These are phyloP conservation scores for Lathronympha strigana DNA, from an alignment of 2,888 invertebrate genomes.

Conservation along the genomic window DNA sequence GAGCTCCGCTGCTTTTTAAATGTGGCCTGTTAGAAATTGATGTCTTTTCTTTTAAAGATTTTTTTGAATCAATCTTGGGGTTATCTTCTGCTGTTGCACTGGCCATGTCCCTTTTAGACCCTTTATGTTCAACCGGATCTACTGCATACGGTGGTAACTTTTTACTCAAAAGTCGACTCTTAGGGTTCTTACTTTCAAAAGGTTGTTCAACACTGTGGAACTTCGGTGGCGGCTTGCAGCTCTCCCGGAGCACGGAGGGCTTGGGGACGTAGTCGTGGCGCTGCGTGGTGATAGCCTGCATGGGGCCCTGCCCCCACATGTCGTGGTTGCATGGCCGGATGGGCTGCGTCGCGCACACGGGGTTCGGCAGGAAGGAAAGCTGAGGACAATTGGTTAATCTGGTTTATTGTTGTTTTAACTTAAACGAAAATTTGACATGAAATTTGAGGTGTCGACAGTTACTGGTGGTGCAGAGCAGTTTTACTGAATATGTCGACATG, in stretches of 20 bases:
- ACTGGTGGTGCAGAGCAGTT: too few species aligned
- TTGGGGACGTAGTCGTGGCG: slow-evolving; percentile 90
- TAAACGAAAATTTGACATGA: not conserved
- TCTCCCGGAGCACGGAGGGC: slow-evolving; percentile 78
- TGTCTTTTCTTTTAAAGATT: not conserved
- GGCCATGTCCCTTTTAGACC: too few species aligned
- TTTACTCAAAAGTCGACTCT: not conserved
- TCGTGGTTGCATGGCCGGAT: slow-evolving; percentile 87
- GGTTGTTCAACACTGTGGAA: slow-evolving; percentile 70
- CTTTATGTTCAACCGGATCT: not conserved
- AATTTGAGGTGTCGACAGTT: too few species aligned
- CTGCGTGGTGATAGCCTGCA: slow-evolving; percentile 89
- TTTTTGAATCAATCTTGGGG: not conserved
- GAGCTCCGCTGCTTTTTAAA: not conserved
- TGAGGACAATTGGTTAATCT: slow-evolving; percentile 53
- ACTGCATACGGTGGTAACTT: not conserved
- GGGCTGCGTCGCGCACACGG: slow-evolving; percentile 82
- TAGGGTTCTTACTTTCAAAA: slow-evolving; percentile 68
- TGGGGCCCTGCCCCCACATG: slow-evolving; percentile 86
- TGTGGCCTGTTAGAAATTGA: not conserved
- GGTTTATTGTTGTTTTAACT: not conserved
- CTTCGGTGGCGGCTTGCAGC: slow-evolving; percentile 69
- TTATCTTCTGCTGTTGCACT: not conserved
- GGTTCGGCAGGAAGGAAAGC: slow-evolving; percentile 85
- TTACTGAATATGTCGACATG: too few species aligned